phyloP scores from a whole-genome alignment of 2,797 vertebrate species.

The Knipowitschia caucasica region DNA sequence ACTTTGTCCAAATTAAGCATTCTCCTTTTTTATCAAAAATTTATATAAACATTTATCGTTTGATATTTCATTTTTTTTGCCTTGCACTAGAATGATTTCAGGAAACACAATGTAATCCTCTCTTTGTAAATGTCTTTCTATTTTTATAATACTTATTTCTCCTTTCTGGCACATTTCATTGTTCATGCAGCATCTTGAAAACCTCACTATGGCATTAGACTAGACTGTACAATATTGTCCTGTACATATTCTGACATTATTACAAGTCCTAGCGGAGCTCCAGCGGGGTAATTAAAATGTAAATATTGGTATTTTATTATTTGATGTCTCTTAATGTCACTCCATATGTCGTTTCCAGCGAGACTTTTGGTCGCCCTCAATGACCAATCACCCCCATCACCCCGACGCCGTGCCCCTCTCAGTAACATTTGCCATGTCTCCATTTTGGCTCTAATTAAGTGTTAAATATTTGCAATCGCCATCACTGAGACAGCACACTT shows the following conservation, averaged over 20 bases:
- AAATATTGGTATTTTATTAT: slow-evolving; percentile 99
- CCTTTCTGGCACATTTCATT: neutral
- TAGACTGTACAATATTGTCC: slow-evolving; percentile 42
- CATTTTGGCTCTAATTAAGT: slow-evolving; percentile 73
- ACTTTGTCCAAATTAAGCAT: neutral
- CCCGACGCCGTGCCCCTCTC: slow-evolving; percentile 41
- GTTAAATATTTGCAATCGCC: slow-evolving; percentile 65
- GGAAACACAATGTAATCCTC: neutral
- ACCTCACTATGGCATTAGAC: neutral
- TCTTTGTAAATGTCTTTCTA: neutral
- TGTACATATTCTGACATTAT: slow-evolving; percentile 75
- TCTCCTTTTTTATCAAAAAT: neutral
- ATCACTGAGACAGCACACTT: slow-evolving; percentile 41
- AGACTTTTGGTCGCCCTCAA: slow-evolving; percentile 88
- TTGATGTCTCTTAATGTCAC: slow-evolving; percentile 99
- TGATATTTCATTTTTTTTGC: neutral
- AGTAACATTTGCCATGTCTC: slow-evolving; percentile 37
- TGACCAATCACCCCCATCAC: slow-evolving; percentile 55
- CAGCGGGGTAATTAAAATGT: slow-evolving; percentile 99
- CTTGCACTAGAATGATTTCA: neutral
- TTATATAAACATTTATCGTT: neutral
- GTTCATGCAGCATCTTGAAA: neutral
- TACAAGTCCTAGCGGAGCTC: slow-evolving; percentile 84
- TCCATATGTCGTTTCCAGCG: slow-evolving; percentile 96
- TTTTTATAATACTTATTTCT: neutral